These are phyloP conservation scores for Cottoperca gobio DNA, from an alignment of 2,797 vertebrate genomes.

Conservation along the genomic window DNA sequence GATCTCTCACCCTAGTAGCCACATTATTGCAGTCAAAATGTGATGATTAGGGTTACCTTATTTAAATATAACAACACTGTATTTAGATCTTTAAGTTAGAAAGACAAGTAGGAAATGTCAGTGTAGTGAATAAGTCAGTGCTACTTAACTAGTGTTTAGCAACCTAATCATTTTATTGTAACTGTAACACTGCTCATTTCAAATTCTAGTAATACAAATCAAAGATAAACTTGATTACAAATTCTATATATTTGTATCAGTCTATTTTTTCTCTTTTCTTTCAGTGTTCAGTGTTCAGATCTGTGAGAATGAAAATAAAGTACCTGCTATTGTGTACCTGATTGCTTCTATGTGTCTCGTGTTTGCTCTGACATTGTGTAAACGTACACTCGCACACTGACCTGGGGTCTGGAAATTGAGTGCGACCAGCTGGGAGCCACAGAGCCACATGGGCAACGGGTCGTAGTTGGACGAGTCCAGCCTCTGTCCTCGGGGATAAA, in stretches of 20 bases:
- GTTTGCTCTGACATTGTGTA: background rate
- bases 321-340: background rate
- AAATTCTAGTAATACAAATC: background rate
- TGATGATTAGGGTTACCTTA: background rate
- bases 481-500: slow-evolving; percentile 89
- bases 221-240: too few species aligned
- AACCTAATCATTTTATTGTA: background rate
- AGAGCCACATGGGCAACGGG: slow-evolving; percentile 98
- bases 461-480: slow-evolving; percentile 98
- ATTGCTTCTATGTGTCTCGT: background rate
- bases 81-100: background rate
- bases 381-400: slow-evolving; percentile 59
- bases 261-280: background rate
- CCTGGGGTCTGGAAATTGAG: slow-evolving; percentile 99
- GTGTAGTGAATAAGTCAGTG: background rate
- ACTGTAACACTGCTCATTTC: background rate
- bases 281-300: background rate
- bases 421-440: slow-evolving; percentile 96
- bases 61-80: background rate
- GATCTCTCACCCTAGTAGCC: background rate
- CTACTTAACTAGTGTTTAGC: background rate
- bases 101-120: background rate
- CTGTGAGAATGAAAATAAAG: background rate
- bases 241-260: too few species aligned
- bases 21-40: background rate